phyloP scores from a whole-genome alignment of 2,888 invertebrate genomes.

The Aphrophora alni region DNA sequence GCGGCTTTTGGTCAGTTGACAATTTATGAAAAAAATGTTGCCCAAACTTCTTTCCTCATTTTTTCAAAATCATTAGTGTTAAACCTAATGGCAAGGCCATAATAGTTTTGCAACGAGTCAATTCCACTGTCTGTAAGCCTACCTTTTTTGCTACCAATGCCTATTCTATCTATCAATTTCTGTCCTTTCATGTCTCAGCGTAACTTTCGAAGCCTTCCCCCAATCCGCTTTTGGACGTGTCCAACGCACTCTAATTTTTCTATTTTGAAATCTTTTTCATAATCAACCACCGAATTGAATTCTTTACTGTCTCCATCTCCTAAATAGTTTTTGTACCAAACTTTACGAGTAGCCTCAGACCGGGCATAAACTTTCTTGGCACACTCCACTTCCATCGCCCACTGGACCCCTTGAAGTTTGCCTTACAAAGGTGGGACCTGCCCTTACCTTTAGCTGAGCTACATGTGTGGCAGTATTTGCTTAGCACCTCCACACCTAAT shows the following conservation, averaged over 20 bases:
- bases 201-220: slow-evolving; percentile 12
- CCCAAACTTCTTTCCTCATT: no score
- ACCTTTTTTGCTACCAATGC: no score
- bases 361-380: not conserved
- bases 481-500: not conserved
- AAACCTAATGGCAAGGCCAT: no score
- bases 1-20: slow-evolving; percentile 48
- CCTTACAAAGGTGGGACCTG: slow-evolving; percentile 3
- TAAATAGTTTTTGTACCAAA: slow-evolving; percentile 11
- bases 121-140: no score
- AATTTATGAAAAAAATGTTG: no score
- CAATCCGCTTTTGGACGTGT: no score
- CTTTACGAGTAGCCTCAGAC: not conserved
- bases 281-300: not conserved
- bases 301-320: slow-evolving; percentile 16
- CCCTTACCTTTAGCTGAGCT: not conserved
- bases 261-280: slow-evolving; percentile 3
- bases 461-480: slow-evolving; percentile 13
- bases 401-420: no score
- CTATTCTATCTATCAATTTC: not conserved
- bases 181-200: not conserved
- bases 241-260: no score
- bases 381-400: slow-evolving; percentile 15
- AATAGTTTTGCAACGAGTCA: no score
- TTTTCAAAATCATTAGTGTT: no score